Percentiles rank a stretch among this genome's conserved stretches.
These are phyloP conservation scores for Sebastes nivosus DNA, from an alignment of 2,797 vertebrate genomes.

Conservation along the genomic window DNA sequence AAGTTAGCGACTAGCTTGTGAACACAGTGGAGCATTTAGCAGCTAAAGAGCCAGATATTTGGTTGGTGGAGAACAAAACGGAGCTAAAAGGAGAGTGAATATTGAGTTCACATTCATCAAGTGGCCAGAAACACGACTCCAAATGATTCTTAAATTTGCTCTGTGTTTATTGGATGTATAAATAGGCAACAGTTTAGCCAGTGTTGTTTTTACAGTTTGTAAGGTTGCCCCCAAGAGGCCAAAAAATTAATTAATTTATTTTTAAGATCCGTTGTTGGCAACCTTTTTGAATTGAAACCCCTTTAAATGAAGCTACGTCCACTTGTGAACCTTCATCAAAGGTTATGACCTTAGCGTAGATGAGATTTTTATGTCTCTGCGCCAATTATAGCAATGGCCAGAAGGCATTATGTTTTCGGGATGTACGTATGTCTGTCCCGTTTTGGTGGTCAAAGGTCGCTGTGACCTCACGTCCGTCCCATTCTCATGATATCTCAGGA, in stretches of 20 bases:
- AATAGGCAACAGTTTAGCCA: background rate
- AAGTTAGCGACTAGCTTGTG: background rate
- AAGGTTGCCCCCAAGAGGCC: background rate
- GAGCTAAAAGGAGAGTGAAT: background rate
- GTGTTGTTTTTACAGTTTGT: background rate
- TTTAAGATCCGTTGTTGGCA: background rate
- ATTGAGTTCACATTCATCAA: background rate
- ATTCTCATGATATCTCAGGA: too few species aligned
- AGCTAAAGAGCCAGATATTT: background rate
- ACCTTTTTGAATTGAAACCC: too few species aligned
- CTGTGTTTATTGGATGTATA: background rate
- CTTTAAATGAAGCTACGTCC: too few species aligned
- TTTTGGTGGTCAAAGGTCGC: too few species aligned
- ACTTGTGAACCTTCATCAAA: background rate
- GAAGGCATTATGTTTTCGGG: too few species aligned
- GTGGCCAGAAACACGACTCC: background rate
- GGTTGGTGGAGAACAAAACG: background rate
- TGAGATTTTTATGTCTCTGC: accelerated
- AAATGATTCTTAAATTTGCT: background rate
- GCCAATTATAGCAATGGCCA: accelerated
- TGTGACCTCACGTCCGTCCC: too few species aligned
- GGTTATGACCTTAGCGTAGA: background rate
- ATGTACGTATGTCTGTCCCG: too few species aligned
- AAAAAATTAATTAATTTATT: background rate
- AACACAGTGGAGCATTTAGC: background rate